A percentile compares a stretch with the other conserved stretches of the same genome.
Conservation (phyloP, 1,140 invertebrate species). For the Polypedilum vanderplanki region DNA sequence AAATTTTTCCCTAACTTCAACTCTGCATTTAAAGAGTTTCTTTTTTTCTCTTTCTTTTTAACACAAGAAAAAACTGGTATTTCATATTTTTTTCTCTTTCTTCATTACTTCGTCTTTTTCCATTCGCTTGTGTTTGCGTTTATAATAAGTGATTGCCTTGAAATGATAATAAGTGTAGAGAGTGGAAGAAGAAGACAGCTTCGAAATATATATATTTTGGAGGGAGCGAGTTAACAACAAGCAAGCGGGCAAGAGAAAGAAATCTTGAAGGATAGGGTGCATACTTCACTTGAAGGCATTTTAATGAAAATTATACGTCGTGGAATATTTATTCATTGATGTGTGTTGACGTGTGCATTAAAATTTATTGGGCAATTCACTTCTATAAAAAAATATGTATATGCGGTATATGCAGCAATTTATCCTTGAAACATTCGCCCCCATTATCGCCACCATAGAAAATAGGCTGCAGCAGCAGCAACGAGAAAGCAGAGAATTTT, state of each 20-base stretch:
- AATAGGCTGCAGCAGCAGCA: not conserved
- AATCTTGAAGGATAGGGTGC: not conserved
- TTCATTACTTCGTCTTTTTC: not conserved
- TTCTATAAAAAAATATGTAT: not conserved
- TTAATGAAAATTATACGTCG: too few relatives aligned
- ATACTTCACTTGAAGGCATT: not conserved
- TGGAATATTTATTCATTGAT: not conserved
- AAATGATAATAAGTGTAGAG: conserved; percentile 19
- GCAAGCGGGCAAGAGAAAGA: not conserved
- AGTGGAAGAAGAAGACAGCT: conserved; percentile 9
- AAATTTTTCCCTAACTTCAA: not conserved
- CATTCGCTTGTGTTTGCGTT: conserved; percentile 16
- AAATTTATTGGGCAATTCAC: conserved; percentile 6
- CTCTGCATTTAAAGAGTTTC: conserved; percentile 1
- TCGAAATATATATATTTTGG: conserved; percentile 12
- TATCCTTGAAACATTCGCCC: not conserved
- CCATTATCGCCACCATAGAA: not conserved
- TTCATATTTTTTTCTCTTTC: not conserved
- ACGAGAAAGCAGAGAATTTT: not conserved
- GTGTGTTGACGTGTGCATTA: conserved; percentile 10
- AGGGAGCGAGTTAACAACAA: conserved; percentile 7
- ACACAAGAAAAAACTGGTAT: not conserved
- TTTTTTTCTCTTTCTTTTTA: not conserved
- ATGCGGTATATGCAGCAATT: not conserved
- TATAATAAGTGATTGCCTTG: conserved; percentile 18